Evolutionary conservation across 2,113 vertebrate species (phyloP), one percentile per base, ranked within the genome.

Genomic region (Bolborhynchus lineola): DNA sequence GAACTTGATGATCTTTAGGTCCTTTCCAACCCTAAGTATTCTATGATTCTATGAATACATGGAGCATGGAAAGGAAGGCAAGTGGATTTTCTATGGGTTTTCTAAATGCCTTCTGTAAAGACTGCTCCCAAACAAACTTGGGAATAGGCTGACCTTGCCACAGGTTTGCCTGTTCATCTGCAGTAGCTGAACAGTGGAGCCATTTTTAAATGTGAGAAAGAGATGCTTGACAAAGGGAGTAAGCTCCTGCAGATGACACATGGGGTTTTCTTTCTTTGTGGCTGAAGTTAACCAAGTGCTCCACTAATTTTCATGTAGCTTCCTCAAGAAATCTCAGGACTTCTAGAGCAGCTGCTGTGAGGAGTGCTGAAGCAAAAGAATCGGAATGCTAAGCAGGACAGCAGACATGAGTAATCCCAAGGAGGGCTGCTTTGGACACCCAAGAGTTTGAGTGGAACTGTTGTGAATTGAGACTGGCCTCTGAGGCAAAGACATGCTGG

Each of bases 401-500:
- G 8, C 52, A 88, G 35, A 82, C 3, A 21, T 6, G 7, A 60
- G 26, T 17, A 42, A 37, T 35, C 16, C 64, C 74, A 82, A 49
- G 35, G 20, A 41, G 31, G 21, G 53, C 15, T 69, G 53, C 31
- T 69, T 28, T 29, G 78, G 20, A 17, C 19, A n/a, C 29, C 21
- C 5, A 16, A 16, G 15, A 13, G 26, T 82, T 69, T 57, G 49
- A 63, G 47, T 26, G 76, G 42, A 84, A 28, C 29, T 37, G 28
- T 2, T 52, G 20, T 39, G 79, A 44, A 53, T 42, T 11, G 11
- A 16, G n/a, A 64, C 8, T 42, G 31, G 41, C 14, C 8, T 19
- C 50, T 53, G 47, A 81, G 75, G 44, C 5, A 13, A 37, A 28
- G 15, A 11, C 23, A 57, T 0, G 0, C 35, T 21, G 25, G 33